phyloP scores from a whole-genome alignment of 2,797 vertebrate genomes.

The Gymnoscopelus microlampas region DNA sequence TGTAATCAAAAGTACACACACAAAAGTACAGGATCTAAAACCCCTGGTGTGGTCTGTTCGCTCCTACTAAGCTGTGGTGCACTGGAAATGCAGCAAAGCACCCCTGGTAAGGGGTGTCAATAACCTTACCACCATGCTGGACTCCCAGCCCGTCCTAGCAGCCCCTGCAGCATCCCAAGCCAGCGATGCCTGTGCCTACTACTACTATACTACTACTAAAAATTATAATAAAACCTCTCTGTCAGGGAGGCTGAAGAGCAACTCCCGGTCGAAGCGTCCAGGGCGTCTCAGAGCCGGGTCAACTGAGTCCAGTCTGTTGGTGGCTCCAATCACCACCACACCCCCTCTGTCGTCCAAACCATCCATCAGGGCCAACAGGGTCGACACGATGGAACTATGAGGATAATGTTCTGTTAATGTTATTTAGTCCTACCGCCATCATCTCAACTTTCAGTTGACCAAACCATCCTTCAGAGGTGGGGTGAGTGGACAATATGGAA shows the following conservation, averaged over 20 bases:
- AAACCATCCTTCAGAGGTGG: background rate
- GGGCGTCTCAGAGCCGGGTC: constrained; percentile 98
- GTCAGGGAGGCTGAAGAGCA: constrained; percentile 96
- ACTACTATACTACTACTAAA: no score
- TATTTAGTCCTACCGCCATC: no score
- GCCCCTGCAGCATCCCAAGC: background rate
- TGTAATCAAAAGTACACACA: no score
- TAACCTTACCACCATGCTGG: no score
- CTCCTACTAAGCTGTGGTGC: no score
- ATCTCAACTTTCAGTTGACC: background rate
- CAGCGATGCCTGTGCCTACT: constrained; percentile 17
- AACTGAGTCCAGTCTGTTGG: constrained; percentile 98
- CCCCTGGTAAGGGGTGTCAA: no score
- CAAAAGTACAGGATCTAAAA: no score
- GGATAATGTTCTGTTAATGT: background rate
- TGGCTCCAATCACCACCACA: constrained; percentile 98
- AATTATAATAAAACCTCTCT: constrained; percentile 83
- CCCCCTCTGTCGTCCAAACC: constrained; percentile 96
- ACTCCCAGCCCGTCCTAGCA: no score
- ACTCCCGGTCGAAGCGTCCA: constrained; percentile 99
- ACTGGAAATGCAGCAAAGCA: no score
- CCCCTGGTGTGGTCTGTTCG: no score
- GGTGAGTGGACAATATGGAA: no score
- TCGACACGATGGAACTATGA: constrained; percentile 95
- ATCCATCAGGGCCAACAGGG: constrained; percentile 97